Conservation (phyloP, 2,113 vertebrate species). For the Edolisoma coerulescens region DNA sequence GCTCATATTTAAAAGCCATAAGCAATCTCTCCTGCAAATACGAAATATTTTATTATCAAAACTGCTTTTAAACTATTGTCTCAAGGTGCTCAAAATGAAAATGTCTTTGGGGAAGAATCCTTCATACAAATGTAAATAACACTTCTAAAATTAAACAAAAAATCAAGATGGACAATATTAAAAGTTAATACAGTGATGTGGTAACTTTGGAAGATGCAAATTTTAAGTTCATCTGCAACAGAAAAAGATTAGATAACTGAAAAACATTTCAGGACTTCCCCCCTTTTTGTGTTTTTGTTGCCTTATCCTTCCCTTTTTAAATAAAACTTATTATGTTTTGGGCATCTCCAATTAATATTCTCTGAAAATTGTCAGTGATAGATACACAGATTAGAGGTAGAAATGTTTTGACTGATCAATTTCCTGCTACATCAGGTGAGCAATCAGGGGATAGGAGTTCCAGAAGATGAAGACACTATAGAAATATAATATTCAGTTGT, state of each 20-base stretch:
- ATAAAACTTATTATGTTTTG: not conserved
- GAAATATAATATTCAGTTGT: not conserved
- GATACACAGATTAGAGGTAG: not conserved
- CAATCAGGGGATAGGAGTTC: not conserved
- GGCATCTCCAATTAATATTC: not conserved
- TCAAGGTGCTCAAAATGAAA: not conserved
- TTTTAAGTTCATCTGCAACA: not conserved
- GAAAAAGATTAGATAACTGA: not conserved
- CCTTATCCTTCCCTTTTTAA: not conserved
- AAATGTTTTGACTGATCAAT: not conserved
- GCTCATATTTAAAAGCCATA: not conserved
- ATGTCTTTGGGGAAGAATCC: not conserved
- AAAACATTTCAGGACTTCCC: not conserved
- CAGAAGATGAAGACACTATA: not conserved
- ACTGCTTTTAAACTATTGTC: not conserved
- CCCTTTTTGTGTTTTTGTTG: not conserved
- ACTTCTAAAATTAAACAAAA: not conserved
- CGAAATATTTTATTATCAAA: not conserved
- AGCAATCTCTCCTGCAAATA: not conserved
- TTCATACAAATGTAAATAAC: not conserved
- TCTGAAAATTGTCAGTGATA: not conserved
- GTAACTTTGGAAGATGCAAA: not conserved
- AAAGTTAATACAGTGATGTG: not conserved
- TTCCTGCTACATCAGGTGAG: not conserved
- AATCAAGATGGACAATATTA: rapidly evolving